Evolutionary conservation across 2,888 invertebrate genomes (phyloP), one percentile per base, ranked within the genome.

Genomic region (Strigamia maritima): DNA sequence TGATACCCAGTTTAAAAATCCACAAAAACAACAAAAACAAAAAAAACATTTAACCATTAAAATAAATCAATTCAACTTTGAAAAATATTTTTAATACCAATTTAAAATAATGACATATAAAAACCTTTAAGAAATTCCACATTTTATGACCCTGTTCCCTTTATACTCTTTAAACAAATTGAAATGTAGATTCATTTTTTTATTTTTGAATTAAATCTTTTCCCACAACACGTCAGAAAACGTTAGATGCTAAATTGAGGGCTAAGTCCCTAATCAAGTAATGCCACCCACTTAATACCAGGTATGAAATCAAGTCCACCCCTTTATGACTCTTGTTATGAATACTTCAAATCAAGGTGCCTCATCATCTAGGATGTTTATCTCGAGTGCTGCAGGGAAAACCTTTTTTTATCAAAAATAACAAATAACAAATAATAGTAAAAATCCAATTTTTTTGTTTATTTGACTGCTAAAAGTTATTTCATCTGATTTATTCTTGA

Each of bases 341-440:
- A 60, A 22, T 60, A 60, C 60, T 60, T 60, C 60, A 10, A 60
- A 60, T 19, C 10, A 60, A 60, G 60, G 60, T 60, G 60, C n/a
- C 60, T 60, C 60, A 60, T 60, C 60, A 60, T 60, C 60, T 60
- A 10, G 60, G 19, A 60, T 60, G 60, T 60, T 60, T 60, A 60
- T 60, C 60, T 60, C 19, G 22, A 16, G n/a, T 12, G 60, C 60
- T 60, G 60, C 22, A 19, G 19, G 22, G 60, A 19, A 60, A 2
- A 14, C 44, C 38, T 44, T 44, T 44, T 31, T 31, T 31, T n/a
- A n/a, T n/a, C n/a, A n/a, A n/a, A n/a, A n/a, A n/a, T 31, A 31
- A 31, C 7, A 31, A 31, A 31, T 31, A 31, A 31, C 31, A 31
- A 31, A 31, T 31, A 31, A 4, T 4, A 31, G 2, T 31, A 4